These are phyloP conservation scores for Cariama cristata DNA, from an alignment of 2,113 vertebrate species.

Conservation along the genomic window DNA sequence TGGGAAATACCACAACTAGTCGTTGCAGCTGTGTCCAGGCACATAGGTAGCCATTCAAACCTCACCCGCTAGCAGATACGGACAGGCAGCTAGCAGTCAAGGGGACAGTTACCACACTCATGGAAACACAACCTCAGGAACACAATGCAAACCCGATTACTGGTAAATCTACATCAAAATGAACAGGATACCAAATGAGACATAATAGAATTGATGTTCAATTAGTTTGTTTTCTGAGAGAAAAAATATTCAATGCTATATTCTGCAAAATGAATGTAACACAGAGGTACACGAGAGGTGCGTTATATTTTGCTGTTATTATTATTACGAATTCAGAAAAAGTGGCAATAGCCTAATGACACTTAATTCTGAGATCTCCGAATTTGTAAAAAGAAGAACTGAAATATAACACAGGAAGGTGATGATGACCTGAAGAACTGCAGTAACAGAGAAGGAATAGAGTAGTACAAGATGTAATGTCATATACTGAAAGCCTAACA, in stretches of 20 bases:
- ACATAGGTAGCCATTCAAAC: no score
- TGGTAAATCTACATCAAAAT: background rate
- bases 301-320: background rate
- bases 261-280: background rate
- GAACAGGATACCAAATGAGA: background rate
- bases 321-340: background rate
- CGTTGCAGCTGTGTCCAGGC: background rate
- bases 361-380: background rate
- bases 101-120: background rate
- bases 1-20: background rate
- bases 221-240: background rate
- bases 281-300: background rate
- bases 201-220: background rate
- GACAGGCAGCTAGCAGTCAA: background rate
- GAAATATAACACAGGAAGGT: background rate
- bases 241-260: background rate
- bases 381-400: background rate
- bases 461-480: background rate
- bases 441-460: background rate
- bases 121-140: background rate
- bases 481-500: background rate
- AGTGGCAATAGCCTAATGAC: background rate
- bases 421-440: background rate
- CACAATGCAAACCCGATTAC: background rate
- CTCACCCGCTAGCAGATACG: rapidly evolving